Evolutionary conservation across 2,113 vertebrate genomes (phyloP).

Genomic region (Notiomystis cincta): DNA sequence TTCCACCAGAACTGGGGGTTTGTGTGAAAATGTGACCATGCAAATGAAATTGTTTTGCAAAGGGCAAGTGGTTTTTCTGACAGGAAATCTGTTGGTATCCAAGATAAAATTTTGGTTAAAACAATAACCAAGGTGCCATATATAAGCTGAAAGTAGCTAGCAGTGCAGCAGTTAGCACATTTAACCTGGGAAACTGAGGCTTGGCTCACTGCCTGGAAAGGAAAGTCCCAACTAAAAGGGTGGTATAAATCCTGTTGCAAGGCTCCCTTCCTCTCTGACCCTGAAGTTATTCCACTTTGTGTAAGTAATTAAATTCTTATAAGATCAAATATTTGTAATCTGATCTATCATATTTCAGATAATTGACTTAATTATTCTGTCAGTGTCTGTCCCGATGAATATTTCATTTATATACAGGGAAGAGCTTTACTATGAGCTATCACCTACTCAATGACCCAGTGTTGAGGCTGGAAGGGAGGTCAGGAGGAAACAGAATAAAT

Average conservation of each 20-base stretch:
- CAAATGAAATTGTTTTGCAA: background rate
- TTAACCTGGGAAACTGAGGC: background rate
- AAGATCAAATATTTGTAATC: background rate
- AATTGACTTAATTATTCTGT: conserved; percentile 6
- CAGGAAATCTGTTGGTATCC: background rate
- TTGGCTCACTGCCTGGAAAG: background rate
- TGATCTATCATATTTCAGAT: background rate
- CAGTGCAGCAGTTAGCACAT: background rate
- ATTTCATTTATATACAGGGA: background rate
- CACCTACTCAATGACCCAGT: background rate
- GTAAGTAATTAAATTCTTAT: background rate
- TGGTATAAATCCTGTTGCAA: background rate
- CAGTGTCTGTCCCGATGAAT: background rate
- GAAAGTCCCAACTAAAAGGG: background rate
- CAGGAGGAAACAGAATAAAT: background rate
- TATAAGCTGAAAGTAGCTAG: background rate
- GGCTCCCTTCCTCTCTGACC: background rate
- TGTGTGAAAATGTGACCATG: background rate
- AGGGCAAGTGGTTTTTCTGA: background rate
- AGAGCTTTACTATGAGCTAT: background rate
- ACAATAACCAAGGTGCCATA: background rate
- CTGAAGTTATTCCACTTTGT: background rate
- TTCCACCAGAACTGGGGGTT: background rate
- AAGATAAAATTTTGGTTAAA: background rate
- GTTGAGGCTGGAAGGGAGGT: background rate